These are phyloP conservation scores for Cyclophora punctaria DNA, from an alignment of 2,888 invertebrate genomes.

Conservation along the genomic window DNA sequence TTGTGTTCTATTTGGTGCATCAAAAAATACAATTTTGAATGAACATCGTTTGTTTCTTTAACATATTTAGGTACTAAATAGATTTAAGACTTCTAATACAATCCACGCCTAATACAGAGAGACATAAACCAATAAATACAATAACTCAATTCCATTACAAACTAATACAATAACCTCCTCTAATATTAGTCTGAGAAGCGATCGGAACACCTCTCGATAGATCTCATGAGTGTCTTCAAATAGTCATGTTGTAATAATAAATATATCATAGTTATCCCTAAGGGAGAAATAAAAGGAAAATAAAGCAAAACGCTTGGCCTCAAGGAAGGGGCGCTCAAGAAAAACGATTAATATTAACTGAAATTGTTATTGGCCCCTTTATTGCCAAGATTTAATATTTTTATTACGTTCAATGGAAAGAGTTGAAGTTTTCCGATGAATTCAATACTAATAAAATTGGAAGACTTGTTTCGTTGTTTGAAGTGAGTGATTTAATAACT, in stretches of 20 bases:
- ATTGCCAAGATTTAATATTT: conserved; percentile 65
- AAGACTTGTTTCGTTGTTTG: conserved; percentile 10
- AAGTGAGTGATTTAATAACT: conserved; percentile 8
- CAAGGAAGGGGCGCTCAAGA: conserved; percentile 68
- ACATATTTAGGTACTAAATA: neutral
- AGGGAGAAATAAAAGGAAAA: conserved; percentile 68
- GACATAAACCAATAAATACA: too few species aligned
- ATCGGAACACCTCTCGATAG: conserved; percentile 47
- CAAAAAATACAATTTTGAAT: too few species aligned
- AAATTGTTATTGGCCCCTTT: conserved; percentile 65
- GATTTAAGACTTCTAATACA: conserved; percentile 23
- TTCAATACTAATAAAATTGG: conserved; percentile 41
- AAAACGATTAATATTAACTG: conserved; percentile 75
- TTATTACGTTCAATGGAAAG: conserved; percentile 58
- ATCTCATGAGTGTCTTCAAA: conserved; percentile 65
- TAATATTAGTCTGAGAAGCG: conserved; percentile 35
- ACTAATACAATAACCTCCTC: conserved; percentile 21
- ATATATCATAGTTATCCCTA: conserved; percentile 69
- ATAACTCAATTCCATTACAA: too few species aligned
- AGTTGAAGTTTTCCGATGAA: conserved; percentile 46
- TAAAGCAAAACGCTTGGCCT: conserved; percentile 62
- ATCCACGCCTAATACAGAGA: too few species aligned
- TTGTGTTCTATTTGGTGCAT: too few species aligned
- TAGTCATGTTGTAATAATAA: conserved; percentile 65
- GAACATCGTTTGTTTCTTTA: too few species aligned